phyloP scores from a whole-genome alignment of 2,888 invertebrate genomes.

The Brassicogethes aeneus region DNA sequence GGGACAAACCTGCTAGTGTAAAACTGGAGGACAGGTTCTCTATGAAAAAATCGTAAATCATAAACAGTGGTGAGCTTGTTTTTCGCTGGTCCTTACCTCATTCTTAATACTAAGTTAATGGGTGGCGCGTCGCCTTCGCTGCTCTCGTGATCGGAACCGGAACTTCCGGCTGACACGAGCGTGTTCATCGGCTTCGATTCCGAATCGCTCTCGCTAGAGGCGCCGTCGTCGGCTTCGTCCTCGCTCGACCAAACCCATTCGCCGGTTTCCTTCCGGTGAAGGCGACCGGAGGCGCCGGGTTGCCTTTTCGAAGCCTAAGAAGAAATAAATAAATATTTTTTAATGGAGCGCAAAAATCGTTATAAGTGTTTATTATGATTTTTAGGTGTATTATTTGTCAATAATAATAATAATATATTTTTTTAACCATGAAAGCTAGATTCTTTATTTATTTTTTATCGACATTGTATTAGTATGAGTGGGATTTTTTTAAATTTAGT shows the following conservation, averaged over 20 bases:
- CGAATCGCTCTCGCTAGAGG: constrained; percentile 46
- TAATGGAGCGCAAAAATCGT: too few species aligned
- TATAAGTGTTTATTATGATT: too few species aligned
- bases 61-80: too few species aligned
- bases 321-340: constrained; percentile 3
- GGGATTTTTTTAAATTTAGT: too few species aligned
- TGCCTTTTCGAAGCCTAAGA: constrained; percentile 61
- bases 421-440: too few species aligned
- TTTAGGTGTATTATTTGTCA: too few species aligned
- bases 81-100: constrained; percentile 67
- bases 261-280: constrained; percentile 91
- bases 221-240: constrained; percentile 71
- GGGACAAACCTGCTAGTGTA: not conserved
- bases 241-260: constrained; percentile 99
- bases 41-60: too few species aligned
- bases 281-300: constrained; percentile 75
- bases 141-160: constrained; percentile 41
- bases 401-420: too few species aligned
- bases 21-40: not conserved
- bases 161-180: constrained; percentile 36
- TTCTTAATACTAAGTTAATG: constrained; percentile 79
- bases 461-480: too few species aligned
- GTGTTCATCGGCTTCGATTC: constrained; percentile 43
- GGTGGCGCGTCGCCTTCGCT: constrained; percentile 33
- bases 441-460: too few species aligned